Evolutionary conservation across 1,140 invertebrate species (phyloP).

Genomic region (Rhagoletis pomonella): DNA sequence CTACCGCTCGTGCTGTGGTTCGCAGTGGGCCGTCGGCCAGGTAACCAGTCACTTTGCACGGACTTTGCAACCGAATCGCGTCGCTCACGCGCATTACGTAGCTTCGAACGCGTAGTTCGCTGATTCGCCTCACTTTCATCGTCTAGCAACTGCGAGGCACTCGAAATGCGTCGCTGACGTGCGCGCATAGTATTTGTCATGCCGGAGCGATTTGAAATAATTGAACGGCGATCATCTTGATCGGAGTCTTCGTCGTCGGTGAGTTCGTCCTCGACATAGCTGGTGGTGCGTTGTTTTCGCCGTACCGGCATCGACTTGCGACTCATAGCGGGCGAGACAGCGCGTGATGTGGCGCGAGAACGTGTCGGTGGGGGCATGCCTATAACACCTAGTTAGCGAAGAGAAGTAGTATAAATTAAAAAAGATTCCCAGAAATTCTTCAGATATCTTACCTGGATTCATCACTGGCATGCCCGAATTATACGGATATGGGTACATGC

Average conservation of each 20-base stretch:
- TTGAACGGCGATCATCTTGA: conserved; percentile 76
- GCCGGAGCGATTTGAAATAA: conserved; percentile 71
- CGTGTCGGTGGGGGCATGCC: conserved; percentile 67
- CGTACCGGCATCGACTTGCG: conserved; percentile 78
- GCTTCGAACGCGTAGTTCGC: not conserved
- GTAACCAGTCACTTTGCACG: conserved; percentile 69
- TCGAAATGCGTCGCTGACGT: conserved; percentile 65
- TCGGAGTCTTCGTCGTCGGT: conserved; percentile 77
- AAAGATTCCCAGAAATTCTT: not conserved
- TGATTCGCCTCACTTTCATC: conserved; percentile 61
- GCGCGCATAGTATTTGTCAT: conserved; percentile 67
- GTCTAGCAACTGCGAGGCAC: conserved; percentile 70
- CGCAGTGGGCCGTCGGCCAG: conserved; percentile 58
- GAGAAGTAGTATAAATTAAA: not conserved
- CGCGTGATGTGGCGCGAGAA: conserved; percentile 76
- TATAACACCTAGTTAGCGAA: conserved; percentile 63
- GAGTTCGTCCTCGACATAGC: conserved; percentile 75
- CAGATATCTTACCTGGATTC: conserved; percentile 64
- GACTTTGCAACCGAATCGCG: conserved; percentile 69
- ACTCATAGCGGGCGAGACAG: conserved; percentile 82
- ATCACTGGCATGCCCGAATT: conserved; percentile 67
- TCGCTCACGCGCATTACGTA: conserved; percentile 56
- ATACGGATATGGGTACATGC: conserved; percentile 69
- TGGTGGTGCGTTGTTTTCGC: conserved; percentile 69
- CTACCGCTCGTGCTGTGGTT: not conserved